Evolutionary conservation across 1,140 invertebrate genomes (phyloP).

Genomic region (Camponotus pennsylvanicus): DNA sequence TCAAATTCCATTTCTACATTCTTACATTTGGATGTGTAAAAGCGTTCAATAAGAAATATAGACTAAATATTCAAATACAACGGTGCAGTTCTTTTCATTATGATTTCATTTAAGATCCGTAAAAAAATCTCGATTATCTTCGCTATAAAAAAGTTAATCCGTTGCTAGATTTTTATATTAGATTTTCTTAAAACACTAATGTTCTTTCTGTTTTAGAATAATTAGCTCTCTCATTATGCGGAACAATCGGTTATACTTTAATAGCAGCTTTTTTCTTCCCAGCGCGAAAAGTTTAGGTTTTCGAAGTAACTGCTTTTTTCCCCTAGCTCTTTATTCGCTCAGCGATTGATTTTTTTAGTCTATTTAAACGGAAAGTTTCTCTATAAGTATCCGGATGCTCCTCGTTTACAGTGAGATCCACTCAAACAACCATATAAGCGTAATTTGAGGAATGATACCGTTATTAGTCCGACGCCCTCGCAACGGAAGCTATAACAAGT

Average conservation of each 20-base stretch:
- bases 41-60: background rate
- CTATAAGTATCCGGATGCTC: constrained; percentile 46
- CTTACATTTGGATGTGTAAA: background rate
- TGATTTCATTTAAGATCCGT: background rate
- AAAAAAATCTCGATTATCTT: background rate
- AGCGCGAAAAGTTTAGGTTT: constrained; percentile 49
- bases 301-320: constrained; percentile 52
- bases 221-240: constrained; percentile 22
- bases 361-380: constrained; percentile 42
- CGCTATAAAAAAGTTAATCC: background rate
- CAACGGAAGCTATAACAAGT: constrained; percentile 56
- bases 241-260: constrained; percentile 46
- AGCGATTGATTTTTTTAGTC: constrained; percentile 55
- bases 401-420: constrained; percentile 54
- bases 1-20: constrained; percentile 49
- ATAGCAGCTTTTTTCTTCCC: constrained; percentile 15
- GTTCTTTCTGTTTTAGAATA: background rate
- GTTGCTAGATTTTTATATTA: background rate
- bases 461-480: constrained; percentile 39
- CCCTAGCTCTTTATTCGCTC: constrained; percentile 36
- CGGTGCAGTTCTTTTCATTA: background rate
- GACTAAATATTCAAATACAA: background rate
- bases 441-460: constrained; percentile 39
- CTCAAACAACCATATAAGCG: constrained; percentile 51
- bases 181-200: background rate